These are phyloP conservation scores for Brachionus koreanus DNA, from an alignment of 1,140 invertebrate genomes.

Conservation along the genomic window DNA sequence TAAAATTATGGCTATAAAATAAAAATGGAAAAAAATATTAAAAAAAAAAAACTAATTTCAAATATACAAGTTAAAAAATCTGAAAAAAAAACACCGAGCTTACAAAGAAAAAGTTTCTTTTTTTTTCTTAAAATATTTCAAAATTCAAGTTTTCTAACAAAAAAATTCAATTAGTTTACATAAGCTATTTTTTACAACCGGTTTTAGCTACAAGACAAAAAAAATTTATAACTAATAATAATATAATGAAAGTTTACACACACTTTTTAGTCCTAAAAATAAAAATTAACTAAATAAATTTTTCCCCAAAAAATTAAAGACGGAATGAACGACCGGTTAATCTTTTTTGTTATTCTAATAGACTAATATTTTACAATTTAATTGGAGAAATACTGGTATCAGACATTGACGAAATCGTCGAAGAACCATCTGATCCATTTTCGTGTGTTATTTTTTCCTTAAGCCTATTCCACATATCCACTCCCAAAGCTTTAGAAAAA, in stretches of 20 bases:
- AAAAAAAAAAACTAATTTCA: background rate
- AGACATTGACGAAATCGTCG: background rate
- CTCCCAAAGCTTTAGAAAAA: conserved; percentile 26
- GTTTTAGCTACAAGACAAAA: background rate
- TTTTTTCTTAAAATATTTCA: background rate
- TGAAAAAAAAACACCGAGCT: background rate
- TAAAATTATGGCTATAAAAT: conserved; percentile 11
- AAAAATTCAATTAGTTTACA: background rate
- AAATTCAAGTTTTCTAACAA: background rate
- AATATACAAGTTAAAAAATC: background rate
- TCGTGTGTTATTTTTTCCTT: conserved; percentile 19
- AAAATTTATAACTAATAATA: background rate
- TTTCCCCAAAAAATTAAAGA: background rate
- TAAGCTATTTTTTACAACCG: background rate
- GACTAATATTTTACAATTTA: background rate
- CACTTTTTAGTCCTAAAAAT: background rate
- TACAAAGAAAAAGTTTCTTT: background rate
- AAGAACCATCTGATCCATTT: background rate
- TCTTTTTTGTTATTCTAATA: background rate
- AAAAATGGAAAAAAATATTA: conserved; percentile 1
- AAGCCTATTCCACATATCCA: conserved; percentile 30
- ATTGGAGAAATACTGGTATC: conserved; percentile 3
- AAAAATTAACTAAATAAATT: background rate
- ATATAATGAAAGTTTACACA: background rate
- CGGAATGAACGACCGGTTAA: background rate